A percentile compares a stretch with the other conserved stretches of the same genome.
phyloP scores from a whole-genome alignment of 2,888 invertebrate genomes.

The Boloria euphrosyne region DNA sequence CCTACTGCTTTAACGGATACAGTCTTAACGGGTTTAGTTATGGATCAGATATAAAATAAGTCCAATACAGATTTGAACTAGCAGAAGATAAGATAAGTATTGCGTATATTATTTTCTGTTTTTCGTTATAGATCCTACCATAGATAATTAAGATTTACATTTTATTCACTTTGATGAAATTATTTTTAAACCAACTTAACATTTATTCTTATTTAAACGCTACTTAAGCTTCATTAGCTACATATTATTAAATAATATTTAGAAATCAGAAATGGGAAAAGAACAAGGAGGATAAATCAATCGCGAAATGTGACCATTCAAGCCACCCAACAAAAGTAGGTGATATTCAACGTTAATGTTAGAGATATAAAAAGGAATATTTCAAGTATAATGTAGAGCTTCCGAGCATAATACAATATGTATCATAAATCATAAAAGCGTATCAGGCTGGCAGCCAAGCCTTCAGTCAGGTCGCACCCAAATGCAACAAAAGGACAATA shows the following conservation, averaged over 20 bases:
- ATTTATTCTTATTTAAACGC: too few relatives aligned
- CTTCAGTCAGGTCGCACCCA: constrained; percentile 44
- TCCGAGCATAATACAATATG: constrained; percentile 36
- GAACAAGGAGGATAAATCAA: too few relatives aligned
- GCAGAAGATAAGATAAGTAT: background rate
- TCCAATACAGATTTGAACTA: constrained; percentile 1
- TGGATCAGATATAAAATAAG: constrained; percentile 33
- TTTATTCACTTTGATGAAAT: too few relatives aligned
- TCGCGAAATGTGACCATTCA: too few relatives aligned
- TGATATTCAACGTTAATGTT: background rate
- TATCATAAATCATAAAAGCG: constrained; percentile 41
- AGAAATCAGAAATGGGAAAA: too few relatives aligned
- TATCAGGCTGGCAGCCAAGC: constrained; percentile 46
- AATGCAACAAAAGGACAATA: constrained; percentile 43
- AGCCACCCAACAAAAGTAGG: background rate
- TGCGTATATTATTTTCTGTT: background rate
- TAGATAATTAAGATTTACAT: too few relatives aligned
- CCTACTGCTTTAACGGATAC: constrained; percentile 50
- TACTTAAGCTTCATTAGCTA: too few relatives aligned
- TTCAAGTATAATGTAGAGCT: constrained; percentile 32
- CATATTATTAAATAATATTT: too few relatives aligned
- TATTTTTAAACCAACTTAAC: too few relatives aligned
- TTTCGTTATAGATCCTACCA: too few relatives aligned
- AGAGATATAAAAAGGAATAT: constrained; percentile 20
- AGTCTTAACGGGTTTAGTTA: constrained; percentile 38